Evolutionary conservation across 64 coral and sea anemone species (phyloP).

Genomic region (Cladopsammia gracilis): DNA sequence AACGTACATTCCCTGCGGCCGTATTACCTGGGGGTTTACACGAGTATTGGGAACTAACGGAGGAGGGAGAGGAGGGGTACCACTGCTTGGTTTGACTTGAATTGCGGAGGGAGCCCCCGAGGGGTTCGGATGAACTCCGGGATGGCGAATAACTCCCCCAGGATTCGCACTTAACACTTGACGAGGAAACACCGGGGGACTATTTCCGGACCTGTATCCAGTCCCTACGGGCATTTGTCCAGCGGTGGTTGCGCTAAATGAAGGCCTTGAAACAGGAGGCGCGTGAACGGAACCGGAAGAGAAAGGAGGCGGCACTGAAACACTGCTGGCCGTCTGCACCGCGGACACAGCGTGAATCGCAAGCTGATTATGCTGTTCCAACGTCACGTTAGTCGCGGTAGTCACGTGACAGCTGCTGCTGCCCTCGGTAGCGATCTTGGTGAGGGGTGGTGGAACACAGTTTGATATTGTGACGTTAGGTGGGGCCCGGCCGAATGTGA

Average conservation of each 20-base stretch:
- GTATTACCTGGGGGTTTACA: neutral
- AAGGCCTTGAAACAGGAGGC: neutral
- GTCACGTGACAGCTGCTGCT: conserved; percentile 55
- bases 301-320: conserved; percentile 7
- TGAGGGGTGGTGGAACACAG: conserved; percentile 55
- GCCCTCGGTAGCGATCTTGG: conserved; percentile 44
- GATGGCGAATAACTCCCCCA: conserved; percentile 28
- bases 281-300: conserved; percentile 9
- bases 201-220: neutral
- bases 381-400: conserved; percentile 10
- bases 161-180: conserved; percentile 17
- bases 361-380: conserved; percentile 22
- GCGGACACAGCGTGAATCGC: conserved; percentile 36
- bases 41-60: conserved; percentile 39
- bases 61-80: conserved; percentile 69
- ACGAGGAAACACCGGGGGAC: conserved; percentile 31
- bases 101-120: conserved; percentile 19
- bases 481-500: conserved; percentile 89
- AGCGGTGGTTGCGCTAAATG: neutral
- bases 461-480: conserved; percentile 80
- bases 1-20: conserved; percentile 25
- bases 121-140: conserved; percentile 45
- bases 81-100: conserved; percentile 55
- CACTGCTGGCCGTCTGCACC: conserved; percentile 38
- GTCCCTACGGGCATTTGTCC: conserved; percentile 18